Evolutionary conservation across 23 tunicate genomes (phyloP), one percentile per base, ranked within the genome.

Genomic region (Oikopleura dioica): DNA sequence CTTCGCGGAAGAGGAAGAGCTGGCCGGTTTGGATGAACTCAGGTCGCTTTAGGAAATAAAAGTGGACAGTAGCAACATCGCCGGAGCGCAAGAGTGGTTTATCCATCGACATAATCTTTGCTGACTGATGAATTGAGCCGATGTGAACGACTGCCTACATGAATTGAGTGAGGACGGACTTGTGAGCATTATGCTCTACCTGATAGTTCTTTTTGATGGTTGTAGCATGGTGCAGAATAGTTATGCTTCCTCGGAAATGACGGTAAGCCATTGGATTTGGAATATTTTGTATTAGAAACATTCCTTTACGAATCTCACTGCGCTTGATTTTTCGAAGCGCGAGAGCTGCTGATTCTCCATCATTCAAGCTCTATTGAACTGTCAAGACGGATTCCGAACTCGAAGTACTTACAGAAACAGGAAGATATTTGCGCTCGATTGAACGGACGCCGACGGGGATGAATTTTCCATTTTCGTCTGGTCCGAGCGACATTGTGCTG

Each of bases 221-320:
- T 9, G 97, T 91, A 0, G 97, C 92, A 76, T 91, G 97, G 67
- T 91, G 97, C 0, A 91, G 87, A 58, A 91, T 84, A 5, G 85
- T 37, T 9, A 91, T 77, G 63, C 82, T 92, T 26, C 97, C 97
- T 50, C 69, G 76, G 76, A 86, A 91, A 9, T 44, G 55, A 9
- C 55, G 9, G 21, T 21, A 44, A 9, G 55, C 55, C 21, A 9
- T 21, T 44, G 9, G 9, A 9, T 44, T 44, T 21, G 9, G 16
- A 44, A 9, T 44, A 9, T 9, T 9, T 21, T 9, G 21, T 9
- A 44, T 9, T 21, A 44, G 55, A 9, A 44, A 9, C 9, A 21
- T 9, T 21, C 55, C 55, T 44, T 44, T 44, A 9, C 55, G 55
- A 44, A 44, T 21, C 55, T 63, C 72, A 28, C 26, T 4, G 4